phyloP scores from a whole-genome alignment of 2,113 vertebrate species.

The Mormoops blainvillei region DNA sequence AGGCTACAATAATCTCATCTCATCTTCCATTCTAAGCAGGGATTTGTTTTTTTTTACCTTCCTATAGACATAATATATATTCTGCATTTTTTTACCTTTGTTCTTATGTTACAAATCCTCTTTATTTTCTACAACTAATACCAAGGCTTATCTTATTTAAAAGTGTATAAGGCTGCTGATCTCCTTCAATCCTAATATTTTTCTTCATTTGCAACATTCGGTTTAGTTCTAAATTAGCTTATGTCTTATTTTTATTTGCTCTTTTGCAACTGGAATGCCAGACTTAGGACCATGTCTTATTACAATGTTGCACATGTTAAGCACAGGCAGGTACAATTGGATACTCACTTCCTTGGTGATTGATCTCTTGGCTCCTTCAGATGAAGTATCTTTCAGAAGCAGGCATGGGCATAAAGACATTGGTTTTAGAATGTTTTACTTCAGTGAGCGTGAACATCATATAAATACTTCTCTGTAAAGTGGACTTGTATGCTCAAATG shows the following conservation, averaged over 20 bases:
- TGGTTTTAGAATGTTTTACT: neutral
- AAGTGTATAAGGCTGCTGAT: neutral
- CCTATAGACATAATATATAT: neutral
- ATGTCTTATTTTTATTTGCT: slow-evolving; percentile 10
- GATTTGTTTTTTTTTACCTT: neutral
- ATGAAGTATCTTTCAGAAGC: neutral
- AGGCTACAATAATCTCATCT: neutral
- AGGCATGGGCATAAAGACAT: neutral
- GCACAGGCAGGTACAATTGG: neutral
- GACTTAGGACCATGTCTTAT: neutral
- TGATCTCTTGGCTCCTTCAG: neutral
- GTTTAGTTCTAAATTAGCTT: neutral
- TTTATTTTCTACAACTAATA: neutral
- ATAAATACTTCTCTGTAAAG: neutral
- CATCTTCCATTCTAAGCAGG: neutral
- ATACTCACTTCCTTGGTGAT: neutral
- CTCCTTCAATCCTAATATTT: neutral
- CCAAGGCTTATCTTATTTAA: neutral
- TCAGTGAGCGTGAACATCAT: neutral
- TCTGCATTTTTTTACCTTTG: neutral
- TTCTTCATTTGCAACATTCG: neutral
- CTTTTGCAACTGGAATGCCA: neutral
- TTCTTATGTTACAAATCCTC: neutral
- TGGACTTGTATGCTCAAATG: neutral
- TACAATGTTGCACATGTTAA: neutral